Evolutionary conservation across 2,113 vertebrate species (phyloP).

Genomic region (Cryptomyrus ogoouensis): DNA sequence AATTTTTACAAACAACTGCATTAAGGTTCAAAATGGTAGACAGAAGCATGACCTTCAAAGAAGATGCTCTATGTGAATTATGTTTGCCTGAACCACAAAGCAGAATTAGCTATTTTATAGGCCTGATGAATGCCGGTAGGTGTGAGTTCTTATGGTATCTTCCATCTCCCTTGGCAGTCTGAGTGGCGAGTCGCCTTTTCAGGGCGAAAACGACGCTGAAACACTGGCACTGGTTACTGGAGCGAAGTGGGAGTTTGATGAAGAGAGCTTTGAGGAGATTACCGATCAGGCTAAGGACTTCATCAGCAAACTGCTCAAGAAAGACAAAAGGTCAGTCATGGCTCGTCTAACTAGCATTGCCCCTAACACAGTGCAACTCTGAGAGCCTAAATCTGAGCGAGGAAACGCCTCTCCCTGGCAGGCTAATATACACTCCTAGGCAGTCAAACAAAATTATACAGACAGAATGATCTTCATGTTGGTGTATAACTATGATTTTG

Average conservation of each 20-base stretch:
- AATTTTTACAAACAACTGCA: not conserved
- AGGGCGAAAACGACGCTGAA: slow-evolving; percentile 67
- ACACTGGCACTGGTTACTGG: slow-evolving; percentile 66
- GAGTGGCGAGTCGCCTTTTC: slow-evolving; percentile 78
- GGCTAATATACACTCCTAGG: not conserved
- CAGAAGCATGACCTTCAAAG: not conserved
- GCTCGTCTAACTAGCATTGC: not conserved
- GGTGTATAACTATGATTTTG: not conserved
- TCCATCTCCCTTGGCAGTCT: slow-evolving; percentile 54
- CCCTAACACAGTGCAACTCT: not conserved
- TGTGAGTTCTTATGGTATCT: not conserved
- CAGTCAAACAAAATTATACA: not conserved
- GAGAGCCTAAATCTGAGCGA: not conserved
- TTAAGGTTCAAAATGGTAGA: not conserved
- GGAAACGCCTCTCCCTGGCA: not conserved
- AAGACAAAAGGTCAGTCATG: slow-evolving; percentile 57
- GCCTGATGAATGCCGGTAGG: not conserved
- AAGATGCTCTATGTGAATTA: not conserved
- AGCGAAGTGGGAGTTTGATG: slow-evolving; percentile 65
- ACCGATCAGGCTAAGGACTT: slow-evolving; percentile 76
- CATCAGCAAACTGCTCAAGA: slow-evolving; percentile 67
- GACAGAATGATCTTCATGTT: not conserved
- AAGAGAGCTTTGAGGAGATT: slow-evolving; percentile 70
- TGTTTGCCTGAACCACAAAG: not conserved
- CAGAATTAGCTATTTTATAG: not conserved